phyloP scores from a whole-genome alignment of 53 echinoderm and acorn worm species.

The Astropecten irregularis region DNA sequence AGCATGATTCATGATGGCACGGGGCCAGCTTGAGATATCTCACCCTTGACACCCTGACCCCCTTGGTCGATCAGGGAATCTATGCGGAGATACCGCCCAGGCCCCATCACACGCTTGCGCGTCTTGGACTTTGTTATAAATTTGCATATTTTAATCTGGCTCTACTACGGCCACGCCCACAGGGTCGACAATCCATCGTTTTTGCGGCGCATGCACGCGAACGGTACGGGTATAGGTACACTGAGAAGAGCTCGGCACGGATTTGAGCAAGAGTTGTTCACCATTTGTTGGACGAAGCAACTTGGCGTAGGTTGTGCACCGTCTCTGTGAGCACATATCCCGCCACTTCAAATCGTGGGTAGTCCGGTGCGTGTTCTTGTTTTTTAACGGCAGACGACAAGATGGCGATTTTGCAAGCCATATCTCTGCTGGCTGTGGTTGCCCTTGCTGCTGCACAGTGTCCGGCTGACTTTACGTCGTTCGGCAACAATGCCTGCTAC shows the following conservation, averaged over 20 bases:
- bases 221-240: neutral
- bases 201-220: no score
- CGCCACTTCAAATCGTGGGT: no score
- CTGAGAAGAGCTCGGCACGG: no score
- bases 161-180: neutral
- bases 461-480: conserved; percentile 60
- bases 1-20: neutral
- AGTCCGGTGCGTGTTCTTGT: neutral
- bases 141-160: conserved; percentile 13
- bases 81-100: no score
- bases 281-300: conserved; percentile 28
- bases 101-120: no score
- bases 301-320: conserved; percentile 7
- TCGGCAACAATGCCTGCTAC: conserved; percentile 52
- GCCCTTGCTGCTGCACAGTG: conserved; percentile 54
- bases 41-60: conserved; percentile 34
- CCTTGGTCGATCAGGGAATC: no score
- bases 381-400: neutral
- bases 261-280: neutral
- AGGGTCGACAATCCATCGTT: no score
- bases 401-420: conserved; percentile 42
- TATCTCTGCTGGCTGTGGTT: conserved; percentile 30
- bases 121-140: conserved; percentile 40
- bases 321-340: neutral
- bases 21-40: conserved; percentile 23